phyloP scores from a whole-genome alignment of 2,888 invertebrate species.

The Microctonus brassicae region DNA sequence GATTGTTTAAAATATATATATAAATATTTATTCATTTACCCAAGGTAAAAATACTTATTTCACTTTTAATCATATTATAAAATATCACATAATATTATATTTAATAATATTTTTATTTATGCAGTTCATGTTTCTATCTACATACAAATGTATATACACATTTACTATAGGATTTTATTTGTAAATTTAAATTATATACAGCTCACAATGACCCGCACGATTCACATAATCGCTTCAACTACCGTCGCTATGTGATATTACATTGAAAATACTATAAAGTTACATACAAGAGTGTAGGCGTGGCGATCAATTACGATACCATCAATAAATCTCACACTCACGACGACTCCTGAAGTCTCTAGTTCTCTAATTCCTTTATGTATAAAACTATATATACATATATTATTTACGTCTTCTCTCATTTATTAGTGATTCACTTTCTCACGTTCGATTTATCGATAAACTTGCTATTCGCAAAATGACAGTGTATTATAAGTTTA shows the following conservation, averaged over 20 bases:
- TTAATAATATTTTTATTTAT: not conserved
- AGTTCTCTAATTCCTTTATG: not conserved
- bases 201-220: constrained; percentile 1
- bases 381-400: not conserved
- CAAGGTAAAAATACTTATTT: not conserved
- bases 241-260: not conserved
- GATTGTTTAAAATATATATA: too few relatives aligned
- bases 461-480: too few relatives aligned
- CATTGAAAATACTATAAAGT: not conserved
- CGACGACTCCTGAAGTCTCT: constrained; percentile 1
- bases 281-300: constrained; percentile 17
- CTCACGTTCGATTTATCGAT: constrained; percentile 27
- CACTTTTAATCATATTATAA: not conserved
- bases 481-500: too few relatives aligned
- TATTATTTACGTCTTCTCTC: not conserved
- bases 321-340: constrained; percentile 20
- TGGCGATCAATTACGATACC: constrained; percentile 37
- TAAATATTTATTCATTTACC: not conserved
- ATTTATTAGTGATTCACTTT: constrained; percentile 21
- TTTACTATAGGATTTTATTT: not conserved
- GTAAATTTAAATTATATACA: not conserved
- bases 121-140: not conserved
- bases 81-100: not conserved
- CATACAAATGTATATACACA: not conserved
- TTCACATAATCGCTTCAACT: constrained; percentile 1